phyloP scores from a whole-genome alignment of 1,140 invertebrate species.

The Pseudoatta argentina region DNA sequence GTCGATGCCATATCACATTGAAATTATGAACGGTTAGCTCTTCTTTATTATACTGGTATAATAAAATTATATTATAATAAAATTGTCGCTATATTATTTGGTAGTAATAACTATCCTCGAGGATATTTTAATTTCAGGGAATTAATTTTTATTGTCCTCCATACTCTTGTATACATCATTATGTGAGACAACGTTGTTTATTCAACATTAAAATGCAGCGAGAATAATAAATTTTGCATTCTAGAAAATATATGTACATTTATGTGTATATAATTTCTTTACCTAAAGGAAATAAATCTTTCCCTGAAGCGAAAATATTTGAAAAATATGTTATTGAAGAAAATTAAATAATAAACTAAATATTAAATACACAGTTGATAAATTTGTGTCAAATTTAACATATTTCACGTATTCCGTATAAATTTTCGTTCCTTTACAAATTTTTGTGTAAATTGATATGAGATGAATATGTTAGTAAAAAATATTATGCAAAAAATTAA shows the following conservation, averaged over 20 bases:
- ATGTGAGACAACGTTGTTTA: conserved; percentile 16
- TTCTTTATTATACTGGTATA: neutral
- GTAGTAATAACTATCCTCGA: neutral
- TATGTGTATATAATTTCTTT: neutral
- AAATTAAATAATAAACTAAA: neutral
- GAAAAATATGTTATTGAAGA: neutral
- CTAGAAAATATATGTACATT: neutral
- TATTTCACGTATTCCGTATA: too few relatives aligned
- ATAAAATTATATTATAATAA: conserved; percentile 33
- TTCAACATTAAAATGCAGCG: conserved; percentile 22
- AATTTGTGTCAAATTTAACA: too few relatives aligned
- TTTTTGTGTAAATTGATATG: too few relatives aligned
- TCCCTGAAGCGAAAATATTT: neutral
- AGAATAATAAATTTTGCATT: conserved; percentile 20
- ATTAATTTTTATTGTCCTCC: conserved; percentile 19
- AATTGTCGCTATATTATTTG: neutral
- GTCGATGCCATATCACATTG: neutral
- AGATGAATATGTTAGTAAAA: too few relatives aligned
- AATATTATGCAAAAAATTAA: too few relatives aligned
- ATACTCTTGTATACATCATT: conserved; percentile 9
- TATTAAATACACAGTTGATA: neutral
- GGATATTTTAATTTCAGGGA: conserved; percentile 21
- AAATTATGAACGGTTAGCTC: conserved; percentile 23
- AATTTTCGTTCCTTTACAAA: too few relatives aligned
- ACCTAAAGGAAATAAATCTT: neutral